Evolutionary conservation across 2,113 vertebrate genomes (phyloP), one percentile per base, ranked within the genome.

Genomic region (Thalassarche chlororhynchos): DNA sequence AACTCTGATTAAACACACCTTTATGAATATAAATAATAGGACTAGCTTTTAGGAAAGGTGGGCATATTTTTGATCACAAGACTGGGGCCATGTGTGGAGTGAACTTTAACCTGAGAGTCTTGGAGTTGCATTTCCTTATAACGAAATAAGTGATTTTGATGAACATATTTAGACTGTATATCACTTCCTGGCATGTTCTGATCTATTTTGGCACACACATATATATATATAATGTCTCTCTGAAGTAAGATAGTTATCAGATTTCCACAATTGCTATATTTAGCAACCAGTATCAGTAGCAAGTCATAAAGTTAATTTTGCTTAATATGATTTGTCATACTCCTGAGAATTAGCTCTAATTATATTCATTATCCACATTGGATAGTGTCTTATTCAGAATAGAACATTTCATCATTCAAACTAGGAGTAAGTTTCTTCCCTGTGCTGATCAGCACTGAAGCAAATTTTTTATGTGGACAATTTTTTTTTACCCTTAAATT

Each of bases 261-360:
- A 57, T 93, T 84, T 77, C 32, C 34, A 90, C 19, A 75, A 55
- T 66, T 68, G 28, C 57, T 74, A 69, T 79, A 86, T 92, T 92
- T 91, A 94, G 57, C 54, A 86, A 66, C 19, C 25, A 62, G 34
- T 93, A 46, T 77, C 57, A 88, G 78, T 55, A 85, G 38, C 17
- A 90, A 93, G 28, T 5, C 61, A 86, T 74, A 72, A 72, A 93
- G 75, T 88, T 84, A 91, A 88, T 96, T 96, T 94, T 89, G 28
- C n/a, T 84, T 95, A 79, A 94, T 90, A 91, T 94, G 75, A 87
- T 94, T 96, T 94, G 64, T 88, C 82, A 94, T 74, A 77, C 54
- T 95, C 32, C 36, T 80, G 38, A 91, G 81, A 96, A 94, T 93
- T 97, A 93, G 12, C 34, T 92, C 69, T 95, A 87, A 93, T 96